Evolutionary conservation across 1,140 invertebrate genomes (phyloP).

Genomic region (Aradophagus sp.): DNA sequence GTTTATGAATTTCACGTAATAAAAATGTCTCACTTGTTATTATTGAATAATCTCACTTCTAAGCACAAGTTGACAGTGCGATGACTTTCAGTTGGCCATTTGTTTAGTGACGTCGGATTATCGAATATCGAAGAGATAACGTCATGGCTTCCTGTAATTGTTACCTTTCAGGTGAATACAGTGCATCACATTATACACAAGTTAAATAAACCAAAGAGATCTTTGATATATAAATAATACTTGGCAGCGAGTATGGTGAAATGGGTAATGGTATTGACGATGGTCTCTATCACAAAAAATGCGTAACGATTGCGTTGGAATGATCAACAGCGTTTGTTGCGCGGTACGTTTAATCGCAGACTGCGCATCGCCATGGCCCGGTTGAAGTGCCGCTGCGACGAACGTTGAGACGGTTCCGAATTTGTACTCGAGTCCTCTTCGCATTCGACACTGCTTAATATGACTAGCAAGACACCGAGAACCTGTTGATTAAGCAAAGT

Average conservation of each 20-base stretch:
- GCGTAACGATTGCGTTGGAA: conserved; percentile 49
- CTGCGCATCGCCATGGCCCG: conserved; percentile 90
- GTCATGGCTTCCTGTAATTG: conserved; percentile 64
- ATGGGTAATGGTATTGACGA: conserved; percentile 61
- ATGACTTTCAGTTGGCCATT: conserved; percentile 22
- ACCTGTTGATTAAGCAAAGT: conserved; percentile 77
- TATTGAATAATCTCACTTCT: conserved; percentile 25
- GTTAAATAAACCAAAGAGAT: conserved; percentile 61
- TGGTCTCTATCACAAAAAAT: conserved; percentile 61
- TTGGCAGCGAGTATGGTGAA: conserved; percentile 61
- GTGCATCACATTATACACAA: conserved; percentile 63
- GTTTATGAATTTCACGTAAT: conserved; percentile 33
- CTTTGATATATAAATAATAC: conserved; percentile 66
- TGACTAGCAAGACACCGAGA: conserved; percentile 86
- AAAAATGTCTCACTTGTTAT: conserved; percentile 31
- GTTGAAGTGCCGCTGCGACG: conserved; percentile 86
- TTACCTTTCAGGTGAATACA: conserved; percentile 56
- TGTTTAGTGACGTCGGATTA: conserved; percentile 39
- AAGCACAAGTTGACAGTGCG: conserved; percentile 19
- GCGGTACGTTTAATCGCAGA: conserved; percentile 77
- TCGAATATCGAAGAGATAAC: conserved; percentile 41
- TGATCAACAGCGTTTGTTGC: conserved; percentile 72
- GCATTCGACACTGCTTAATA: conserved; percentile 80
- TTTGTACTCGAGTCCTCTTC: conserved; percentile 76
- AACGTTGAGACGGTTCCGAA: conserved; percentile 79